Percentiles rank a stretch among this genome's conserved stretches.
phyloP scores from a whole-genome alignment of 2,113 vertebrate species.

The Periophthalmus modestus region DNA sequence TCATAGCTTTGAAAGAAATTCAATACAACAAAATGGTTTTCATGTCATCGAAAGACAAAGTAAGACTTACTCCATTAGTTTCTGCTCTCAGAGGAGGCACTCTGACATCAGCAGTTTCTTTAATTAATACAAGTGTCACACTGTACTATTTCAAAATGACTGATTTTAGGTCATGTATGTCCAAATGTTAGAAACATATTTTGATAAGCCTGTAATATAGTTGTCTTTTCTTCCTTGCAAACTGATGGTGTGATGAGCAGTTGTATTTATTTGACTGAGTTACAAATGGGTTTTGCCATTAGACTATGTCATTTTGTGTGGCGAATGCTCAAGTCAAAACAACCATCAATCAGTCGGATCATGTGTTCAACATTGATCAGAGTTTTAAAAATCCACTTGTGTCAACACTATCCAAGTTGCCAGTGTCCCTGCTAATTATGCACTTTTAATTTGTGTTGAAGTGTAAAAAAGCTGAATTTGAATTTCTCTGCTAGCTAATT shows the following conservation, averaged over 20 bases:
- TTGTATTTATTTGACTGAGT: not conserved
- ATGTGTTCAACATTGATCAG: not conserved
- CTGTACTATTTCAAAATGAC: not conserved
- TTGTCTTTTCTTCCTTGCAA: not conserved
- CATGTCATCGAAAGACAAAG: not conserved
- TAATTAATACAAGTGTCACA: not conserved
- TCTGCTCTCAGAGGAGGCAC: not conserved
- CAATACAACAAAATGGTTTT: conserved; percentile 17
- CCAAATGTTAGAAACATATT: not conserved
- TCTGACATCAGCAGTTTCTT: not conserved
- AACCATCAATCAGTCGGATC: not conserved
- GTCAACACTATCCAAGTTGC: not conserved
- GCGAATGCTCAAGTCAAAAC: not conserved
- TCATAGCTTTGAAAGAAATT: conserved; percentile 10
- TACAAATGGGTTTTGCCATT: not conserved
- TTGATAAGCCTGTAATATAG: not conserved
- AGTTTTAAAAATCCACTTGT: too few relatives aligned
- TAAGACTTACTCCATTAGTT: conserved; percentile 7
- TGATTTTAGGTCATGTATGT: not conserved
- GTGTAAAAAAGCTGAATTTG: not conserved
- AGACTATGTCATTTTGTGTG: not conserved
- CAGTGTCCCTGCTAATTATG: not conserved
- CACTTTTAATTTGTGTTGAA: not conserved
- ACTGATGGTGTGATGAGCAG: not conserved
- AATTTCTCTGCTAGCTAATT: conserved; percentile 3